Percentiles rank a stretch among this genome's conserved stretches.
Conservation (phyloP, 2,888 invertebrate species). For the Amphipoea oculea region DNA sequence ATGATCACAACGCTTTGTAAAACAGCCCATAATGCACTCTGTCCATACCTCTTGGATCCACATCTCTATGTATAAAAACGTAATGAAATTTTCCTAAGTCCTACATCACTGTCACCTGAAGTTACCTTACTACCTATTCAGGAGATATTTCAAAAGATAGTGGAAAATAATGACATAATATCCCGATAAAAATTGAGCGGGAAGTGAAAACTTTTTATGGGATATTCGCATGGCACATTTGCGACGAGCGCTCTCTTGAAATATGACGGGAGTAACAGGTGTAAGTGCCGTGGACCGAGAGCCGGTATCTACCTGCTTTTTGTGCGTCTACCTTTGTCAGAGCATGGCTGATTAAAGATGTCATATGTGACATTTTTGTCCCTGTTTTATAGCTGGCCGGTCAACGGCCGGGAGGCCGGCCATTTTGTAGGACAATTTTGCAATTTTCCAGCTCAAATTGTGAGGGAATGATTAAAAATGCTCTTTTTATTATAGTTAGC, state of each 20-base stretch:
- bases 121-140: constrained; percentile 30
- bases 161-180: constrained; percentile 56
- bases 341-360: constrained; percentile 62
- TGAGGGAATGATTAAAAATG: background rate
- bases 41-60: background rate
- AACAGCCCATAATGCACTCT: constrained; percentile 1
- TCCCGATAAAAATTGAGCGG: constrained; percentile 56
- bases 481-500: background rate
- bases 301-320: constrained; percentile 62
- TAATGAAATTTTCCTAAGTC: constrained; percentile 51
- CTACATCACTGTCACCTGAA: constrained; percentile 58
- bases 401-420: background rate
- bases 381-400: constrained; percentile 34
- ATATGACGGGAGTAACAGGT: constrained; percentile 76
- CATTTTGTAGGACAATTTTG: constrained; percentile 21
- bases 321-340: constrained; percentile 66
- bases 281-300: constrained; percentile 67
- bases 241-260: constrained; percentile 63
- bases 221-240: constrained; percentile 64
- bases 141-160: constrained; percentile 54
- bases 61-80: constrained; percentile 28
- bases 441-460: background rate
- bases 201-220: constrained; percentile 62
- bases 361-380: constrained; percentile 48
- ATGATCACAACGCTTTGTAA: constrained; percentile 2